These are phyloP conservation scores for Drosophila carrolli DNA, from an alignment of 1,140 invertebrate species.

Conservation along the genomic window DNA sequence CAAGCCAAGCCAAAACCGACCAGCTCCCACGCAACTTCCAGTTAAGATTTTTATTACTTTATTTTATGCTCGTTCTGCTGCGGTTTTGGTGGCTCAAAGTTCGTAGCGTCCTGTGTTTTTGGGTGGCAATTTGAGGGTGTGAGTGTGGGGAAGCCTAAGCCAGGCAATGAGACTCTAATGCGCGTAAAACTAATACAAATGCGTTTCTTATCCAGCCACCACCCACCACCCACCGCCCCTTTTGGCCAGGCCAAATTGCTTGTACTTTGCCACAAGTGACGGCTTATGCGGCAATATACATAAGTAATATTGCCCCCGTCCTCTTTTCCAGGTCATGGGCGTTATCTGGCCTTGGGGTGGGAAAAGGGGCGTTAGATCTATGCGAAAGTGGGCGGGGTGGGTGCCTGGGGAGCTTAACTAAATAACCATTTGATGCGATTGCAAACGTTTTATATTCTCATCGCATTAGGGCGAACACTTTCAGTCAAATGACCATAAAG, in stretches of 20 bases:
- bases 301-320: conserved; percentile 73
- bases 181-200: conserved; percentile 83
- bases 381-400: neutral
- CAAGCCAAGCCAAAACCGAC: conserved; percentile 9
- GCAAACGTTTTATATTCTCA: conserved; percentile 70
- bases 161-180: conserved; percentile 82
- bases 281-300: conserved; percentile 80
- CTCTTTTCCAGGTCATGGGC: conserved; percentile 16
- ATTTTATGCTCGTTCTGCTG: conserved; percentile 75
- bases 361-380: conserved; percentile 10
- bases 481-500: conserved; percentile 44
- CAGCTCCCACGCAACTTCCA: conserved; percentile 18
- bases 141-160: conserved; percentile 54
- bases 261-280: conserved; percentile 80
- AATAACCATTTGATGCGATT: conserved; percentile 80
- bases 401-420: conserved; percentile 58
- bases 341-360: conserved; percentile 23
- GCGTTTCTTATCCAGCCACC: conserved; percentile 71
- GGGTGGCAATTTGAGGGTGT: conserved; percentile 1
- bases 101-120: conserved; percentile 18
- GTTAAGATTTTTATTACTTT: conserved; percentile 82
- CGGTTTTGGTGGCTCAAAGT: conserved; percentile 30
- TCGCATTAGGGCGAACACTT: conserved; percentile 75
- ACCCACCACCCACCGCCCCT: conserved; percentile 11
- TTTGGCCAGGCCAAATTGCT: conserved; percentile 69